Evolutionary conservation across 2,888 invertebrate genomes (phyloP), one percentile per base, ranked within the genome.

Genomic region (Heliconius sara): DNA sequence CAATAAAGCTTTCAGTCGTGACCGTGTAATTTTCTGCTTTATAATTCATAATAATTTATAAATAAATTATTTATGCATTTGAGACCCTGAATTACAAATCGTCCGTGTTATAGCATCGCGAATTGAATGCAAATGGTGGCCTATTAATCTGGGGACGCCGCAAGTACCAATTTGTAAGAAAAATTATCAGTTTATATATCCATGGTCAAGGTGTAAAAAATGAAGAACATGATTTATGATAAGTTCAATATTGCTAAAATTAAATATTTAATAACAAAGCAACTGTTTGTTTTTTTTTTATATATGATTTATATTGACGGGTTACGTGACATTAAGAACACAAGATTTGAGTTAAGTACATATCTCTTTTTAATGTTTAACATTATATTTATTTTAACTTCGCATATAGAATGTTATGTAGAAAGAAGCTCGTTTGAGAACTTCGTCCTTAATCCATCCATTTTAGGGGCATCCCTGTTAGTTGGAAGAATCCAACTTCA

Each of bases 81-180:
- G 52, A 82, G 82, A 80, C 82, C 83, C 81, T 83, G 83, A 84
- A 76, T 76, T 75, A n/a, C 71, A 73, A 79, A 79, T 34, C 66
- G 70, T 81, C 79, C 39, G 72, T 27, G 77, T 70, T 78, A 83
- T 77, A 34, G 67, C 75, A 79, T 75, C 79, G 81, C 78, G 78
- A 77, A 80, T 81, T 82, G 84, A 84, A 84, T 84, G 79, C 79
- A 81, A 84, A 84, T 83, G 65, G 43, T 73, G 73, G 52, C 80
- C 81, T 78, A 76, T 79, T 81, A 80, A 81, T 79, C 80, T 78
- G 76, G 76, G 78, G 77, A 60, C 52, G 47, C 60, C 19, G 30
- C 76, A 34, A 81, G 72, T 68, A 57, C n/a, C 72, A 25, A 74
- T 79, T 79, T 77, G 25, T 66, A 19, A 68, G 47, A 72, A 43